Conservation (phyloP, 2,797 vertebrate species). For the Mus minutoides region DNA sequence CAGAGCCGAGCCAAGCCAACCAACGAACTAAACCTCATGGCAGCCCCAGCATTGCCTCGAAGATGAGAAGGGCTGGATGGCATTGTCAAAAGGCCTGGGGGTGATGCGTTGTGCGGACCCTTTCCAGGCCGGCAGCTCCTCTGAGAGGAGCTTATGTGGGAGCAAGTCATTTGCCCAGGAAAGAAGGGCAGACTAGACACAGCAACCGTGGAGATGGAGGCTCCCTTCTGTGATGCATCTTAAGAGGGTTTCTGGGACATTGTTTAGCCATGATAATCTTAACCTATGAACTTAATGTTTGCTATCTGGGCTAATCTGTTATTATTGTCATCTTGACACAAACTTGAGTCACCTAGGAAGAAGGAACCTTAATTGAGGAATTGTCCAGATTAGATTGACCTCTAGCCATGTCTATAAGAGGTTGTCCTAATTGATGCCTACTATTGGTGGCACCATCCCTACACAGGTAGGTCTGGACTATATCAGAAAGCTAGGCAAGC, state of each 20-base stretch:
- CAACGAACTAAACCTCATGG: neutral
- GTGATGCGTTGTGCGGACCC: neutral
- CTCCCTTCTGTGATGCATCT: neutral
- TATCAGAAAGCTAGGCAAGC: neutral
- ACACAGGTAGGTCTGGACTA: neutral
- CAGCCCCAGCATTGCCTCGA: neutral
- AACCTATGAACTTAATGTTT: constrained; percentile 2
- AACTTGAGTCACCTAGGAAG: neutral
- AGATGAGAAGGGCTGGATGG: rapidly evolving
- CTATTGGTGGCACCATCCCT: neutral
- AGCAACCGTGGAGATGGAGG: neutral
- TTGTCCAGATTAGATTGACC: neutral
- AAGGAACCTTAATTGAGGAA: neutral
- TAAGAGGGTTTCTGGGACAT: neutral
- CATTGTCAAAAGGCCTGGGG: neutral
- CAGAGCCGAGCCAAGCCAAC: neutral
- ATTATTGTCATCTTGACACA: neutral
- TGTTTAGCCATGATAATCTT: neutral
- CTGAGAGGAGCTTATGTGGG: neutral
- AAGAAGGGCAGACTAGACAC: neutral
- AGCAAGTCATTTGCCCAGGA: neutral
- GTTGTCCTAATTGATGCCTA: neutral
- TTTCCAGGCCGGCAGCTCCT: neutral
- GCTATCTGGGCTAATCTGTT: neutral
- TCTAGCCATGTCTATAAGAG: neutral